Conservation (phyloP, 2,888 invertebrate genomes). For the Stenurella melanura region DNA sequence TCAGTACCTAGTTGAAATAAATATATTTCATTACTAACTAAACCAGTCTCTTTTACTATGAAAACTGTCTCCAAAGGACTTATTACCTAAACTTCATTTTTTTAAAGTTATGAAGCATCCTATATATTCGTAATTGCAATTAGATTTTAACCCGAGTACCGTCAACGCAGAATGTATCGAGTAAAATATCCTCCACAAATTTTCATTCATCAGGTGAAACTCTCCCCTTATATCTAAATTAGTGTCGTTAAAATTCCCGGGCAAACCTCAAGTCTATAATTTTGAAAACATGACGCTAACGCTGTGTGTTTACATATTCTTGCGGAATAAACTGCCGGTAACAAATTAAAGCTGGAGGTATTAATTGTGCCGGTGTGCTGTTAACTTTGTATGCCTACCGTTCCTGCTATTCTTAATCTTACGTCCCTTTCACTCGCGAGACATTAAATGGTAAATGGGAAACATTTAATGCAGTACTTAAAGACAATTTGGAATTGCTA, state of each 20-base stretch:
- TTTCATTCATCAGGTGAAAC: constrained; percentile 50
- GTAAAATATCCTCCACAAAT: constrained; percentile 9
- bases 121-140: neutral
- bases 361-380: constrained; percentile 66
- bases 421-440: constrained; percentile 28
- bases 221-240: constrained; percentile 62
- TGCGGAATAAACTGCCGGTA: constrained; percentile 67
- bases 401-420: constrained; percentile 38
- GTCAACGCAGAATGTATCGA: neutral
- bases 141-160: neutral
- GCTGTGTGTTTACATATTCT: constrained; percentile 68
- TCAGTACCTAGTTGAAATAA: too few relatives aligned
- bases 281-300: constrained; percentile 65
- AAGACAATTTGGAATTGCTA: constrained; percentile 61
- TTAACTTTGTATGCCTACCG: constrained; percentile 50
- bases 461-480: constrained; percentile 60
- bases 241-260: constrained; percentile 64
- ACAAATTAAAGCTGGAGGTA: constrained; percentile 68
- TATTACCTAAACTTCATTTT: too few relatives aligned
- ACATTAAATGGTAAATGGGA: constrained; percentile 53
- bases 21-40: too few relatives aligned
- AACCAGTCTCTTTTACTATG: too few relatives aligned
- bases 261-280: constrained; percentile 65
- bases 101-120: too few relatives aligned
- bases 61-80: too few relatives aligned